Evolutionary conservation across 2,113 vertebrate species (phyloP), one percentile per base, ranked within the genome.

Genomic region (Syngnathoides biaculeatus): DNA sequence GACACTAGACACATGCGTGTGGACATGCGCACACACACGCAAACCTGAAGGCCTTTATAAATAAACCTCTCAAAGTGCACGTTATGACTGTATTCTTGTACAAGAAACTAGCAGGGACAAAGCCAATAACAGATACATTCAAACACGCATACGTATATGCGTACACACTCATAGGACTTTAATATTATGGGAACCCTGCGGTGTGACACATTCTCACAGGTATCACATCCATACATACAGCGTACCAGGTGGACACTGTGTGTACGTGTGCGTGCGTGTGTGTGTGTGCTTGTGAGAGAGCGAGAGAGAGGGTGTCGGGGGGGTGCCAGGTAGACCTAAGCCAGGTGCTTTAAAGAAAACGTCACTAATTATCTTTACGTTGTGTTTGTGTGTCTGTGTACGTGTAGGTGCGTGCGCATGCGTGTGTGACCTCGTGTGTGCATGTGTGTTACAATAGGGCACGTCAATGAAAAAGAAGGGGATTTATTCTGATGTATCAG

Each of bases 1-100:
- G 71, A 67, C 71, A 80, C 68, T n/a, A n/a, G n/a, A 71, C 82
- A 86, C 38, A 73, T 19, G 13, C 60, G 71, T 82, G 87, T 71
- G 87, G 85, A 87, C 50, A 73, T 63, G 70, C 59, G 56, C 64
- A 58, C 62, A 53, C 67, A 53, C 68, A 42, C 67, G 64, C 42
- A 40, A 62, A 65, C 40, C 15, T 17, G 58, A 43, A 43, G 5
- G 14, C 42, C 42, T 19, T 20, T 48, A 2, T 48, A 8, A 48
- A 48, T 20, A 15, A 15, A 48, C 45, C 6, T 17, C 19, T 48
- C 45, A 48, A 48, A 48, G 45, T 48, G 6, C 7, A 17, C 45
- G 17, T 48, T 48, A 35, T 35, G 30, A 35, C 3, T 1, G 30
- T 20, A 48, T 17, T 19, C 45, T 48, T 48, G 17, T 19, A 48